Evolutionary conservation across 2,797 vertebrate genomes (phyloP), one percentile per base, ranked within the genome.

Genomic region (Geotrypetes seraphini): DNA sequence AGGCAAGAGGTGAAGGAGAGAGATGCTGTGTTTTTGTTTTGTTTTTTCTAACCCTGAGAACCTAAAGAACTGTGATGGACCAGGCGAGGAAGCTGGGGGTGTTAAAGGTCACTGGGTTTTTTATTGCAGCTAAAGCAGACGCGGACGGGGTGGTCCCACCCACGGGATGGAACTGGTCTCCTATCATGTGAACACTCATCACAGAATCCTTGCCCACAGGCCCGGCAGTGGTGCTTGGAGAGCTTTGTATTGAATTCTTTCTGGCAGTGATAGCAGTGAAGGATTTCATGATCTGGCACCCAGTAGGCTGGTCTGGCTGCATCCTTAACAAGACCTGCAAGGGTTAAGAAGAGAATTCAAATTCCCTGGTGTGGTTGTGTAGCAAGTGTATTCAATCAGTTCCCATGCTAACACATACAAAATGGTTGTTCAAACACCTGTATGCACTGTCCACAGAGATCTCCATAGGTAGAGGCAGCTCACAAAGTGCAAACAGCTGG

Each of bases 281-380:
- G 79, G 62, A 98, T 95, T 66, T 99, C 92, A 21, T 99, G 93
- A 57, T 98, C 95, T 1, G 96, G 96, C 40, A 97, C 89, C 96
- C 95, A 98, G 73, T 98, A 99, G 1, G 90, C 80, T 1, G 96
- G 96, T 15, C 96, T 85, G 25, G 96, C 96, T 0, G 92, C 95
- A 1, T 97, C 95, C 58, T 98, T 98, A 30, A 99, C 75, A 37
- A 99, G 75, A 33, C 95, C 96, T 98, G 30, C 1, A 20, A 27
- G 27, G 23, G 28, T 36, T 12, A 11, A 21, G n/a, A 31, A n/a
- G n/a, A n/a, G n/a, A n/a, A n/a, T n/a, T n/a, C n/a, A n/a, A n/a
- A n/a, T n/a, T n/a, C n/a, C n/a, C n/a, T n/a, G n/a, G n/a, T n/a
- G n/a, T n/a, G n/a, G n/a, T n/a, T n/a, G n/a, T n/a, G n/a, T n/a